Percentiles rank a stretch among this genome's conserved stretches.
phyloP scores from a whole-genome alignment of 2,797 vertebrate species.

The Ctenochaetus hawaiiensis region DNA sequence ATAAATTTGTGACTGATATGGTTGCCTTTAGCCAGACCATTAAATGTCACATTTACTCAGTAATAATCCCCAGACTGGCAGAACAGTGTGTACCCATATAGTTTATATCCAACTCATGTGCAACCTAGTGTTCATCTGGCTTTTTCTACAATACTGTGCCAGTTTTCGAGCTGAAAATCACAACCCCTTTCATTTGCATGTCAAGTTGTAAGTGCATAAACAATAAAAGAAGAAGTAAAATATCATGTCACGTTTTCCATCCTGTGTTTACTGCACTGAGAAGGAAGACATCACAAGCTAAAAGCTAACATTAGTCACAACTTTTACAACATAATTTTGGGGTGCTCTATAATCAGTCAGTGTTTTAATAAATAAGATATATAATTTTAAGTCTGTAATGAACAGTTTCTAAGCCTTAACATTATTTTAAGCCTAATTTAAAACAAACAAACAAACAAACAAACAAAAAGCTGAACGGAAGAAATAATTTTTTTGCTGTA shows the following conservation, averaged over 20 bases:
- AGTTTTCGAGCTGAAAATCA: background rate
- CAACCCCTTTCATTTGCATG: background rate
- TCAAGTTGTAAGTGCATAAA: background rate
- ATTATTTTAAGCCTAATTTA: too few species aligned
- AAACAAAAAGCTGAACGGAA: too few species aligned
- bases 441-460: too few species aligned
- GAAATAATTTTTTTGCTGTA: too few species aligned
- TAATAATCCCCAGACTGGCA: background rate
- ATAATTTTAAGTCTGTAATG: too few species aligned
- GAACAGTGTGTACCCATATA: background rate
- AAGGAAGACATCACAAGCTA: background rate
- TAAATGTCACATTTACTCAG: constrained; percentile 61
- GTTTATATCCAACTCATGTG: background rate
- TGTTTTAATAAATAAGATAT: too few species aligned
- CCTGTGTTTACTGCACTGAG: background rate
- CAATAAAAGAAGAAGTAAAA: background rate
- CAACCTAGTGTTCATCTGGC: too few species aligned
- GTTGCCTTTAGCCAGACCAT: background rate
- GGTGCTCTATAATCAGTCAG: too few species aligned
- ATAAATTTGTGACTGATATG: background rate
- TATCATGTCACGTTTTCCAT: background rate
- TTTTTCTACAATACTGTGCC: too few species aligned
- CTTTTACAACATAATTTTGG: too few species aligned
- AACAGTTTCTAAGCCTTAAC: too few species aligned
- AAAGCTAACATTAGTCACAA: too few species aligned